Base-by-base conservation (phyloP, 2,113 vertebrate genomes). In the Aythya baeri region DNA sequence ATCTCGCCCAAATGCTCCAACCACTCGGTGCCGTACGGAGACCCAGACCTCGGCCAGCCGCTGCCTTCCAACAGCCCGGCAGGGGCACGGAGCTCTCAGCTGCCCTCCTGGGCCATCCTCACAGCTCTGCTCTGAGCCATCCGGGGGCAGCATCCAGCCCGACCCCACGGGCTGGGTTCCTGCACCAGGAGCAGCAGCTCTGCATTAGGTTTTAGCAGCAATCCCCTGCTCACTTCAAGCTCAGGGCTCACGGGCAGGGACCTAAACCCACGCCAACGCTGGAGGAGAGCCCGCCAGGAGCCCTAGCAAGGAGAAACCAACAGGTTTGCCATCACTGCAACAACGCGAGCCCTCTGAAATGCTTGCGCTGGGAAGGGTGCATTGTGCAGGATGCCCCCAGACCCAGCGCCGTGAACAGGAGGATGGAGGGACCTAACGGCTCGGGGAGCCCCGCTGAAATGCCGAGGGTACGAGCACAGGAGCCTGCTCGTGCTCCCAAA, bases 311-410 rank as follows among this genome's bases (percentile, higher is more conserved):
- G 68, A 27, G 21, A 29, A 55, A 62, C n/a, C n/a, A 31, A 15
- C 38, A 32, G 27, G 34, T 34, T 8, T 59, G 66, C 66, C 57
- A 22, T 22, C 17, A 2, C 17, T 59, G 34, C 54, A 14, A 61
- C 17, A 72, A 43, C 41, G 50, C 58, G n/a, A 6, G 17, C 26
- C 55, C 68, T 91, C 61, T 36, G n/a, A 50, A 62, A 43, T 3
- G 15, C 4, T 21, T 32, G 62, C 14, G 1, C 49, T 38, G 62
- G 62, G 73, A 18, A 43, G 20, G 38, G 17, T 13, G 41, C 26
- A 0, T 36, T 5, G 5, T 15, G 44, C 74, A 59, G 2, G 0
- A 0, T 23, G 70, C 25, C 57, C 73, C 58, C 67, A 66, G 10
- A 34, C 20, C 31, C 3, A 32, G 25, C 23, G 4, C 34, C 29